Conservation (phyloP, 2,797 vertebrate genomes). For the Sphenodon punctatus region DNA sequence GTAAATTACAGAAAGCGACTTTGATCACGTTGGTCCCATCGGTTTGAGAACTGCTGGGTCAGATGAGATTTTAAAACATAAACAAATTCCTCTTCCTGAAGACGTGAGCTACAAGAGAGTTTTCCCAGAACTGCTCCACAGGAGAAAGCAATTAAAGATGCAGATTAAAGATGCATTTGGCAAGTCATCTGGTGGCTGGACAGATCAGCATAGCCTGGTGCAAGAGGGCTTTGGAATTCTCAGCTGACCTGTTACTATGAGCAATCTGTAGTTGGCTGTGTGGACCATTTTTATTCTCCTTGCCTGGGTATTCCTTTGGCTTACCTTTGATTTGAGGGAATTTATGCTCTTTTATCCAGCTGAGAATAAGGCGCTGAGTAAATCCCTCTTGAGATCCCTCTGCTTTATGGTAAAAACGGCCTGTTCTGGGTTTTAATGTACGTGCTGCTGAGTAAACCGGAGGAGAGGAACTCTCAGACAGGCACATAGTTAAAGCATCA, state of each 20-base stretch:
- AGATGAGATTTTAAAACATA: neutral
- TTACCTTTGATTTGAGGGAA: slow-evolving; percentile 17
- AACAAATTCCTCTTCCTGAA: neutral
- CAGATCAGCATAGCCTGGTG: accelerated
- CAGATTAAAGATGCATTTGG: neutral
- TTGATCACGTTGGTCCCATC: no score
- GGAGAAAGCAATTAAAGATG: neutral
- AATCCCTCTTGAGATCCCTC: neutral
- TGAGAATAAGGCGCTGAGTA: neutral
- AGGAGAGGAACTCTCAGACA: neutral
- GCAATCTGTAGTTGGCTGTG: neutral
- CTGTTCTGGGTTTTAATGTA: neutral
- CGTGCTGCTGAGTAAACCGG: neutral
- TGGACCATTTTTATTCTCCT: neutral
- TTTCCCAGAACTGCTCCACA: neutral
- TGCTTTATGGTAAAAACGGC: neutral
- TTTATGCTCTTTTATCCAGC: neutral
- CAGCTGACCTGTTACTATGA: accelerated
- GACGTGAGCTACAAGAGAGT: neutral
- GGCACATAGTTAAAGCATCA: no score
- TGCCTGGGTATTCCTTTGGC: slow-evolving; percentile 1
- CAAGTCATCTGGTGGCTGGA: neutral
- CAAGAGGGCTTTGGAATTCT: neutral
- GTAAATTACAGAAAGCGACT: no score
- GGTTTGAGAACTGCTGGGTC: no score